phyloP scores from a whole-genome alignment of 2,797 vertebrate species.

The Urosaurus nigricauda region DNA sequence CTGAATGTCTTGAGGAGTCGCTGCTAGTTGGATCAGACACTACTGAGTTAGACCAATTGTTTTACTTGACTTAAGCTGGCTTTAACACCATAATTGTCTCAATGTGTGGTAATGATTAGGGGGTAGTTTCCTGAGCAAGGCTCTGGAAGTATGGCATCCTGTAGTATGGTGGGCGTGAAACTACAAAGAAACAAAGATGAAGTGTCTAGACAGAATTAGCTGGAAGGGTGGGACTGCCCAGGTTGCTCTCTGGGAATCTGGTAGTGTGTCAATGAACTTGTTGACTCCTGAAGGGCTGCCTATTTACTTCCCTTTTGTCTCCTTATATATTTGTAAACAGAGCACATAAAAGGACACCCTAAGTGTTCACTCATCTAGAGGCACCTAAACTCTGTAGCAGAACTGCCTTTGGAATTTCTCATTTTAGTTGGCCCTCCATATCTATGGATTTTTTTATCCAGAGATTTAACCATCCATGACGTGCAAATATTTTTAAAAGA shows the following conservation, averaged over 20 bases:
- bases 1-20: not conserved
- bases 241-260: not conserved
- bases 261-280: not conserved
- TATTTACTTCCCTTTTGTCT: not conserved
- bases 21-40: not conserved
- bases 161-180: not conserved
- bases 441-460: too few relatives aligned
- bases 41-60: not conserved
- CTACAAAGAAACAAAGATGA: not conserved
- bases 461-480: too few relatives aligned
- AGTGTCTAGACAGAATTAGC: conserved; percentile 1
- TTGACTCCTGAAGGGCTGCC: not conserved
- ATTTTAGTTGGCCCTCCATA: not conserved
- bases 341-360: not conserved
- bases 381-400: not conserved
- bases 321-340: not conserved
- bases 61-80: not conserved
- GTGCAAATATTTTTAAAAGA: too few relatives aligned
- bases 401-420: not conserved
- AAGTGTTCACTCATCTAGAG: not conserved
- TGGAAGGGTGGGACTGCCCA: not conserved
- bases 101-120: not conserved
- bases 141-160: not conserved
- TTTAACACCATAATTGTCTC: not conserved
- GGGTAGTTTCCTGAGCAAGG: not conserved